A percentile compares a stretch with the other conserved stretches of the same genome.
Conservation (phyloP, 1,140 invertebrate species). For the Ctenoplectra terminalis region DNA sequence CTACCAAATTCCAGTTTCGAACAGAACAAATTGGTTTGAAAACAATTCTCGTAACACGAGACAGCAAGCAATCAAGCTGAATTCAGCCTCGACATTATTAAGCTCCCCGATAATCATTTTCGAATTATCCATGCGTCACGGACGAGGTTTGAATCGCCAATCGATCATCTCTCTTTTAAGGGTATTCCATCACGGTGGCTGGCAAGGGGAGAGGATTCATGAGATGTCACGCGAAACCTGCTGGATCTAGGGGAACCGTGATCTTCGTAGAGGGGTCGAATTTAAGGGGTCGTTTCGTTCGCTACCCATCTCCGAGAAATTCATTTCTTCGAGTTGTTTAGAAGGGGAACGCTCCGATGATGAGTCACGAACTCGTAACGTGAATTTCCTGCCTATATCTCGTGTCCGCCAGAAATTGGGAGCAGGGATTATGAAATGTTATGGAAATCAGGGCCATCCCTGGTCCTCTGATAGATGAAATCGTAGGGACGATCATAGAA, state of each 20-base stretch:
- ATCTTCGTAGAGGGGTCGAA: constrained; percentile 51
- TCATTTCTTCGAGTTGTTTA: constrained; percentile 63
- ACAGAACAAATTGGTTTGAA: background rate
- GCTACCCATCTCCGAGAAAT: constrained; percentile 43
- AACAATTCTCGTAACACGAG: constrained; percentile 4
- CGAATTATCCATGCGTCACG: constrained; percentile 25
- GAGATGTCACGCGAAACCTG: constrained; percentile 36
- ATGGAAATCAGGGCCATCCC: constrained; percentile 7
- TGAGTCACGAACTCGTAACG: constrained; percentile 52
- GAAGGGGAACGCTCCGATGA: constrained; percentile 40
- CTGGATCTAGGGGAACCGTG: constrained; percentile 23
- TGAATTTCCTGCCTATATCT: constrained; percentile 31
- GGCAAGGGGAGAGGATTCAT: constrained; percentile 33
- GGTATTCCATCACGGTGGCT: constrained; percentile 4
- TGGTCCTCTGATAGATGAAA: constrained; percentile 3
- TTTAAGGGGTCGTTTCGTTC: constrained; percentile 65
- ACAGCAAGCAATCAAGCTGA: constrained; percentile 7
- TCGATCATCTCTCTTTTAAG: constrained; percentile 51
- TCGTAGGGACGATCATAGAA: background rate
- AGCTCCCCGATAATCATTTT: constrained; percentile 24
- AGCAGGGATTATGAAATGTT: constrained; percentile 37
- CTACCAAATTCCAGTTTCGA: background rate
- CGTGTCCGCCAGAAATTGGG: constrained; percentile 44
- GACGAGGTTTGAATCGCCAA: constrained; percentile 24
- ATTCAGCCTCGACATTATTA: constrained; percentile 22